Base-by-base conservation (phyloP, 2,797 vertebrate species). In the Neosalanx taihuensis region DNA sequence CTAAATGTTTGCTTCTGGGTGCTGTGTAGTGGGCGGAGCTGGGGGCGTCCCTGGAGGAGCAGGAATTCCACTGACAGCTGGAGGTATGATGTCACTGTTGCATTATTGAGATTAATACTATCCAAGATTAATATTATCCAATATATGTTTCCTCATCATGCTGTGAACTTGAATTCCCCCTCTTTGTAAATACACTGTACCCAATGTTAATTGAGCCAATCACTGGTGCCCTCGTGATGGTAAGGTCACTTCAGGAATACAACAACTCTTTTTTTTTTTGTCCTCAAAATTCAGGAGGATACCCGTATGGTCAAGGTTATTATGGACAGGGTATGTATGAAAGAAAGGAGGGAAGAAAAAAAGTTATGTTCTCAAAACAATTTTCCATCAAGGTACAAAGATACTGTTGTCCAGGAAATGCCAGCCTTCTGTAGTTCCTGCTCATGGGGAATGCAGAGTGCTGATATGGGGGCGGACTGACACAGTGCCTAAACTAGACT, bases 61-160 rank as follows among this genome's bases (percentile, higher is more conserved):
- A 53, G 88, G 89, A 77, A 88, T 88, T 73, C 90, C 90, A 17
- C 84, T 90, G 76, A 69, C 79, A 72, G 82, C 76, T 71, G 89
- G 84, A 82, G 72, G 90, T 92, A 69, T 17, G 31, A 30, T 41
- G 35, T 66, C 53, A 17, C 10, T 35, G 20, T 51, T 15, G 13
- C 5, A 29, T 56, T 46, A 46, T 12, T 46, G 41, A 46, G 41
- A 46, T 46, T 12, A 46, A 1, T 13, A 13, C 18, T 56, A 5
- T 56, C 51, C n/a, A 5, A 56, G 15, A 6, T 46, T 1, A 46
- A 6, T 5, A 6, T n/a, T 17, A 56, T 56, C 6, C 18, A 2
- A 56, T 56, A 17, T 56, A 17, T 1, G 6, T n/a, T 56, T 56
- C 51, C 15, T 56, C 1, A 56, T 56, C 1, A 56, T n/a, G n/a